Evolutionary conservation across 1,140 invertebrate genomes (phyloP), one percentile per base, ranked within the genome.

Genomic region (Lineus longissimus): DNA sequence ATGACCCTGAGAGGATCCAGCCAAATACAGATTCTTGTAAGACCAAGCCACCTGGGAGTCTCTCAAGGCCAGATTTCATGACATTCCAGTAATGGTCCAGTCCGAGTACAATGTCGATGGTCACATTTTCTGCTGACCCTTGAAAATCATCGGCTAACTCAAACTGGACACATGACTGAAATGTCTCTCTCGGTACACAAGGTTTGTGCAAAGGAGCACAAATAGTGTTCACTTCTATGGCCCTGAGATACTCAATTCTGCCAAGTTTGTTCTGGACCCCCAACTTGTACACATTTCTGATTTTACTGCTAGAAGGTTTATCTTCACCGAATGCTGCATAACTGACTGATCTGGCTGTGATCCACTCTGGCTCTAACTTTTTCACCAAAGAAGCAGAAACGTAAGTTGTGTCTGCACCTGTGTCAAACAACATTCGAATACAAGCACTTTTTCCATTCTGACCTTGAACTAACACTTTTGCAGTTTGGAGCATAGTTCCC

Each of bases 21-120:
- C 55, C 55, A 57, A 57, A 57, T 7, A 27, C 29, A 30, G 55
- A 57, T 27, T 57, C 17, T 30, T 57, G 55, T 9, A 30, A 11
- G 27, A 57, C 29, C 29, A 57, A 31, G 27, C 29, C 22, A 6
- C 29, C 17, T 23, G 55, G 29, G 9, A 57, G 29, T 57, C 29
- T 9, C 9, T n/a, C 29, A 30, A 30, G 7, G 7, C 17, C 29
- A 23, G 6, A 11, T 9, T 22, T 27, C 22, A 57, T 25, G 7
- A 57, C 9, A 7, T n/a, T 22, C 55, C 55, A 57, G 29, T 57
- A 57, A 27, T 22, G n/a, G n/a, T 57, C 55, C 9, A 27, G 22
- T 7, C 55, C 55, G 7, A 57, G 13, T 2, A 57, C 17, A 30
- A 57, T 57, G 29, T 57, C 55, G 27, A 57, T 31, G 55, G 2